Evolutionary conservation across 2,888 invertebrate species (phyloP), one percentile per base, ranked within the genome.

Genomic region (Graphium colonna): DNA sequence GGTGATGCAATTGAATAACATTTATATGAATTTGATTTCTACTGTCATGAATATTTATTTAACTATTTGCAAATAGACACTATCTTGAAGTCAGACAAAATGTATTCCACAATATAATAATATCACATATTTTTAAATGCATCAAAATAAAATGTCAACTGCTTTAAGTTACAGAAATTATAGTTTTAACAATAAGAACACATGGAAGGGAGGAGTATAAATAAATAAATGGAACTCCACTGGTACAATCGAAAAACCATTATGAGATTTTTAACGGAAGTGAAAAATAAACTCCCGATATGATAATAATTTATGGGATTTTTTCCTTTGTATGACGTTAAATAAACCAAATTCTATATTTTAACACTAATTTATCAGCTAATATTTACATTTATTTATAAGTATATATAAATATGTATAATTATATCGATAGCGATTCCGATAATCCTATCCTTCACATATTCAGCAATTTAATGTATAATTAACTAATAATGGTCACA

Each of bases 391-490:
- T 69, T 84, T 88, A 87, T 88, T 88, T 87, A 87, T 87, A 87
- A 79, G 81, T 89, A 85, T 88, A 84, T 88, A 88, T 89, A 89
- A 88, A 89, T 89, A 89, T 88, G 86, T 87, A 89, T 89, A 87
- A 82, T 85, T 82, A 86, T 86, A 81, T 82, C 74, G 82, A 87
- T 84, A 87, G 84, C 75, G 83, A 84, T 82, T 82, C 73, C 72
- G 73, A 79, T 77, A 82, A 86, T 75, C 85, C 80, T 84, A 85
- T 87, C 85, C 68, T 78, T 79, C 82, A 83, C 81, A 75, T 79
- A 77, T 76, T 82, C 82, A 79, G 82, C 79, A 71, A 79, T 84
- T 79, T 81, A 75, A 83, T 86, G 87, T 88, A 88, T 87, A 89
- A 86, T 89, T 89, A 88, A 87, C 87, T 87, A 89, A 87, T 87